Base-by-base conservation (phyloP, 2,888 invertebrate genomes). In the Drosophila affinis region DNA sequence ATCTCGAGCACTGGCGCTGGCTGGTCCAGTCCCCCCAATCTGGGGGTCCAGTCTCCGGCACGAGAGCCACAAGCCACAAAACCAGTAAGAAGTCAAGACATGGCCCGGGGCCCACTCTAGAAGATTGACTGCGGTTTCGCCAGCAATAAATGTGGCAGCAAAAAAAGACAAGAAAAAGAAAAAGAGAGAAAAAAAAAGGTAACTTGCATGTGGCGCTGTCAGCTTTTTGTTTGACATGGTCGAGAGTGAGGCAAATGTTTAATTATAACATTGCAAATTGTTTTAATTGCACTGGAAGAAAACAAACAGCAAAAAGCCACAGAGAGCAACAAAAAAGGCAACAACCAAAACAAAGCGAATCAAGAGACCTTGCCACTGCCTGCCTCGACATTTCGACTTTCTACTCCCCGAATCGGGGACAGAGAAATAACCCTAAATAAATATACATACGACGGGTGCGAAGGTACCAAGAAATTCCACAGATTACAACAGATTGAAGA, bases 251-350 rank as follows among this genome's bases (percentile, higher is more conserved):
- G 63, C 77, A 67, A 83, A 76, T 76, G 71, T 72, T 82, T 83
- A 86, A 83, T 86, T 83, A 81, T 62, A 64, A 72, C 69, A 68
- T 76, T 61, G 72, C 80, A 75, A 78, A 82, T 76, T 75, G 75
- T 71, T 78, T 73, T 83, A 77, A 86, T 82, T 82, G 82, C 65
- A 70, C 39, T 17, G 49, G 27, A 34, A 49, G 27, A 9, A 27
- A 56, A 32, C 34, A 58, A 48, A 45, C 45, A 70, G 10, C 27
- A 52, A 48, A 18, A 24, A 24, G 5, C 3, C n/a, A n/a, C n/a
- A 34, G 24, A n/a, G 9, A 17, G 27, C 27, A 27, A 27, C 18
- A 18, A 18, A 18, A 18, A 18, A 27, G 7, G 7, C 27, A 27
- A 27, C 2, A 27, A 27, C 27, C 18, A 1, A 32, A 6, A 14